Evolutionary conservation across 2,113 vertebrate genomes (phyloP), one percentile per base, ranked within the genome.

Genomic region (Lipotes vexillifer): DNA sequence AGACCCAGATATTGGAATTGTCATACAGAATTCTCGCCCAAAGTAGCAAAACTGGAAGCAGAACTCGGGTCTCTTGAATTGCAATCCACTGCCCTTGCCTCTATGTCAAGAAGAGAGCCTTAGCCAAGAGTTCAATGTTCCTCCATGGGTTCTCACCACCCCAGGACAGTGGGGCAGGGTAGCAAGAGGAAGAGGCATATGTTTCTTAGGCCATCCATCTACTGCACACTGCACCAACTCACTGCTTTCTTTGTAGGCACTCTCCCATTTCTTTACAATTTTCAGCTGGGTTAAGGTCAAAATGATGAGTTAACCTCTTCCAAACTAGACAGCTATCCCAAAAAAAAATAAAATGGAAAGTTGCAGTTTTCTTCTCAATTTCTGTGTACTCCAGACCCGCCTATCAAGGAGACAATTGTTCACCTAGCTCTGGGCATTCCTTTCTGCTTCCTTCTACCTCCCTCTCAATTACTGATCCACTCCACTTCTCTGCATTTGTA

Each of bases 161-260:
- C 17, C 17, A 41, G 20, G 15, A 46, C 0, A 33, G 14, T 9
- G 12, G 6, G 33, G 9, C 12, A 61, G 27, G 44, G 18, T 1
- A 27, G 7, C 41, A 65, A 72, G 38, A 71, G 36, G 10, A 71
- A 74, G 44, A 9, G 25, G 9, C 36, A 9, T 6, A 8, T n/a
- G 18, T 38, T 94, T 23, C 52, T n/a, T 71, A 38, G 29, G 38
- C 27, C 1, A 8, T 14, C 21, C 21, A 33, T 36, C 52, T 13
- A 23, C 4, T 33, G 38, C 36, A 5, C 2, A 0, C 3, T 23
- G 33, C 8, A 12, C 8, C 15, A 17, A 29, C 31, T 44, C 18
- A 8, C 44, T 75, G 20, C 33, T 85, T 75, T 82, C 80, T 74
- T 15, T 63, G 31, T 20, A 74, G 9, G 21, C 9, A 41, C 2